Conservation (phyloP, 2,888 invertebrate genomes). For the Rhabditoides inermis region DNA sequence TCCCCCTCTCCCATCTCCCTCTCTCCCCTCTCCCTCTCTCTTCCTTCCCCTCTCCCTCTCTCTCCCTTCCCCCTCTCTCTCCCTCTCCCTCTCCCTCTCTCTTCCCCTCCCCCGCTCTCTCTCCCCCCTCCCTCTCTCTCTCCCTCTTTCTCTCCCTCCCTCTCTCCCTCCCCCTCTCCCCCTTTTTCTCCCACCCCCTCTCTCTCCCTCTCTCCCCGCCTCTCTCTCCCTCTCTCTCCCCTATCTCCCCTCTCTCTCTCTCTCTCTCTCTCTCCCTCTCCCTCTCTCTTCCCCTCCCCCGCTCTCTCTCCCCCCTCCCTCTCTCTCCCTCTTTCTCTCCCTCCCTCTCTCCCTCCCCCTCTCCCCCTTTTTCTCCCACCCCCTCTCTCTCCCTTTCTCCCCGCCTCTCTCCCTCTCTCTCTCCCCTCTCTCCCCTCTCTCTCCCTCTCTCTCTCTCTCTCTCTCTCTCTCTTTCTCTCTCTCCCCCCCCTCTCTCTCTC, state of each 20-base stretch:
- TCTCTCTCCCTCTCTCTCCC: neutral
- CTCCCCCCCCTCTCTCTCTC: too few relatives aligned
- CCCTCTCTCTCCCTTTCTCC: neutral
- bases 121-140: neutral
- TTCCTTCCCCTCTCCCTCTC: neutral
- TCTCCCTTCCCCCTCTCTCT: neutral
- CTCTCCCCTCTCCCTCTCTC: neutral
- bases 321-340: neutral
- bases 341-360: constrained; percentile 1
- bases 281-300: neutral
- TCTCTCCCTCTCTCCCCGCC: too few relatives aligned
- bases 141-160: neutral
- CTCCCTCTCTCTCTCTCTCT: constrained; percentile 1
- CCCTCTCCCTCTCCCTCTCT: neutral
- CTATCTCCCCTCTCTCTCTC: neutral
- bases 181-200: neutral
- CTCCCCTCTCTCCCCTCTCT: neutral
- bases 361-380: constrained; percentile 2
- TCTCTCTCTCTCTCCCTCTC: neutral
- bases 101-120: neutral
- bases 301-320: neutral
- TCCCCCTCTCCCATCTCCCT: too few relatives aligned
- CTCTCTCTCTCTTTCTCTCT: constrained; percentile 1
- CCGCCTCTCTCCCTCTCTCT: neutral
- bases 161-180: neutral